Evolutionary conservation across 2,113 vertebrate genomes (phyloP), one percentile per base, ranked within the genome.

Genomic region (Pelecanoides urinatrix): DNA sequence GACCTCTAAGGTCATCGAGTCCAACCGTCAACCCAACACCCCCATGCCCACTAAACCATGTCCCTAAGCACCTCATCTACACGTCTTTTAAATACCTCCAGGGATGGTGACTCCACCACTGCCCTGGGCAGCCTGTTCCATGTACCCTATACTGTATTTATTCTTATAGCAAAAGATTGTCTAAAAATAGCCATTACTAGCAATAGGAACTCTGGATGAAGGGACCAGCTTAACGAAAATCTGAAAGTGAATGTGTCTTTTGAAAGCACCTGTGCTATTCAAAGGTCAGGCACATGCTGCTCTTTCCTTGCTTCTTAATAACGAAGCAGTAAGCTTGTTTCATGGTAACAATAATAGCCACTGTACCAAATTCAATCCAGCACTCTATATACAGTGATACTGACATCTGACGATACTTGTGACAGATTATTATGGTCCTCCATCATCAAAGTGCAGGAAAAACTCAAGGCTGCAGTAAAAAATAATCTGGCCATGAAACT

Each of bases 391-490:
- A 68, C 7, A 32, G 65, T 6, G 13, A 67, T 67, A 86, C 42
- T 67, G 92, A 92, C 74, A 79, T 79, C 53, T 79, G 66, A 96
- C 2, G 7, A 84, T 56, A 73, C 38, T 92, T 92, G 53, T 88
- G 94, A 94, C 45, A 55, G 70, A 91, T 95, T 79, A 56, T 76
- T 94, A 92, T 75, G 67, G 82, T 76, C n/a, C 59, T 92, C 74
- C 53, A 94, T 74, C 62, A 94, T 80, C 87, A 90, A 86, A 92
- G 44, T 82, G 74, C 65, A 89, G 84, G 87, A 95, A 96, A 96
- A 92, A 67, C 89, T 73, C 91, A 97, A 97, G 89, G 61, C 88
- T 95, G 65, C 73, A 75, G 74, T 96, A 95, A 97, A 95, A 77
- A 97, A 76, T 92, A 97, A 88, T 95, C 92, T 91, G 80, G 58